These are phyloP conservation scores for Spheniscus humboldti DNA, from an alignment of 2,797 vertebrate genomes.

Conservation along the genomic window DNA sequence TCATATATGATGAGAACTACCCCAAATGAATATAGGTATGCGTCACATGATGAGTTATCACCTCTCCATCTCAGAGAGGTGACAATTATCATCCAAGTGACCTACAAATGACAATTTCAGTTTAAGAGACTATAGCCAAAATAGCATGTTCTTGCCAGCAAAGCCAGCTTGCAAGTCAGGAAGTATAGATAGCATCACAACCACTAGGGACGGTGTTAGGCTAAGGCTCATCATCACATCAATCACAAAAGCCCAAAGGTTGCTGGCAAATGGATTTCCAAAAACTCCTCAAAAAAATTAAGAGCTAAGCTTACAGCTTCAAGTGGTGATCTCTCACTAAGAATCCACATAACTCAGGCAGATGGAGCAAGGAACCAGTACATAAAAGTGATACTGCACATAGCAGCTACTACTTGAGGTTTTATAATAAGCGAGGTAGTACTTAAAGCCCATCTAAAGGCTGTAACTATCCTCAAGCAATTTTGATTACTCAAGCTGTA, in stretches of 20 bases:
- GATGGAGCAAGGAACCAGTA: not conserved
- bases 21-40: not conserved
- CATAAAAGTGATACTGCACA: not conserved
- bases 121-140: not conserved
- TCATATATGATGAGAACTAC: not conserved
- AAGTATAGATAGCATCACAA: not conserved
- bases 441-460: not conserved
- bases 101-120: not conserved
- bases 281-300: not conserved
- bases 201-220: not conserved
- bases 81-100: not conserved
- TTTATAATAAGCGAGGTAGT: not conserved
- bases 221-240: not conserved
- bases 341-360: not conserved
- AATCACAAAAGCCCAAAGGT: not conserved
- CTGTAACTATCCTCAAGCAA: not conserved
- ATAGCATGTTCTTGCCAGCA: not conserved
- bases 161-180: not conserved
- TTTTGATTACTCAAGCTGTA: not conserved
- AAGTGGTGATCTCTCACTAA: not conserved
- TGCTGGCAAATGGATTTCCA: not conserved
- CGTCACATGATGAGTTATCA: not conserved
- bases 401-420: not conserved
- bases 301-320: not conserved
- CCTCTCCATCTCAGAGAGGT: not conserved